phyloP scores from a whole-genome alignment of 2,797 vertebrate species.

The Apogon talboti region DNA sequence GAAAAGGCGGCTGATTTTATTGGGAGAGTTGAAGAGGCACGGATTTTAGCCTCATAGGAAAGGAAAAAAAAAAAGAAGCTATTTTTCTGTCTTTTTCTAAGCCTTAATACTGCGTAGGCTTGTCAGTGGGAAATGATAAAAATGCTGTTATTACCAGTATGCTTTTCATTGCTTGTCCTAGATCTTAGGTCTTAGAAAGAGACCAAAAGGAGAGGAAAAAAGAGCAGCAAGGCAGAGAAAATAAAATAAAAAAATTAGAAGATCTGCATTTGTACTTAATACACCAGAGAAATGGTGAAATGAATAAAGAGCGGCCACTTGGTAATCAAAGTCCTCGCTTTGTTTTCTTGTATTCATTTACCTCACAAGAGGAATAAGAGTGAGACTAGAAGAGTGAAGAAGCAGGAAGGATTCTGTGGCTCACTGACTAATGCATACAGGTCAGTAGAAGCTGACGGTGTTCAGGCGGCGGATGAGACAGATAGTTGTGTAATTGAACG shows the following conservation, averaged over 20 bases:
- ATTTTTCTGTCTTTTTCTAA: constrained; percentile 34
- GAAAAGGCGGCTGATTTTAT: constrained; percentile 16
- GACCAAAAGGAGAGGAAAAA: constrained; percentile 30
- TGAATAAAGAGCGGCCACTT: constrained; percentile 42
- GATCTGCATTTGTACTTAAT: constrained; percentile 29
- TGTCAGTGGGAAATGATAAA: constrained; percentile 50
- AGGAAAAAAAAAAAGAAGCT: constrained; percentile 25
- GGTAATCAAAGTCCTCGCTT: constrained; percentile 46
- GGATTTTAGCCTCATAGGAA: constrained; percentile 38
- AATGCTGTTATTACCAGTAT: constrained; percentile 37
- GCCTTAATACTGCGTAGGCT: constrained; percentile 45
- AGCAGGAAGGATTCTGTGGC: constrained; percentile 36
- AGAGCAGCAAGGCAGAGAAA: constrained; percentile 12
- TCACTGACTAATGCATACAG: constrained; percentile 66
- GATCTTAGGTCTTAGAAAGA: constrained; percentile 42
- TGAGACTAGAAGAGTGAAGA: constrained; percentile 21
- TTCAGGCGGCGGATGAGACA: constrained; percentile 39
- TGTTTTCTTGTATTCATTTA: constrained; percentile 61
- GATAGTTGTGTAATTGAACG: constrained; percentile 46
- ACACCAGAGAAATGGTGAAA: constrained; percentile 29
- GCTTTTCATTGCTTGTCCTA: constrained; percentile 43
- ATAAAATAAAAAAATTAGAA: constrained; percentile 23
- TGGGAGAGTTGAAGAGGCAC: constrained; percentile 8
- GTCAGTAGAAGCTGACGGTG: constrained; percentile 58
- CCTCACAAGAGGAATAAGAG: constrained; percentile 51